Conservation (phyloP, 2,888 invertebrate species). For the Danaus chrysippus region DNA sequence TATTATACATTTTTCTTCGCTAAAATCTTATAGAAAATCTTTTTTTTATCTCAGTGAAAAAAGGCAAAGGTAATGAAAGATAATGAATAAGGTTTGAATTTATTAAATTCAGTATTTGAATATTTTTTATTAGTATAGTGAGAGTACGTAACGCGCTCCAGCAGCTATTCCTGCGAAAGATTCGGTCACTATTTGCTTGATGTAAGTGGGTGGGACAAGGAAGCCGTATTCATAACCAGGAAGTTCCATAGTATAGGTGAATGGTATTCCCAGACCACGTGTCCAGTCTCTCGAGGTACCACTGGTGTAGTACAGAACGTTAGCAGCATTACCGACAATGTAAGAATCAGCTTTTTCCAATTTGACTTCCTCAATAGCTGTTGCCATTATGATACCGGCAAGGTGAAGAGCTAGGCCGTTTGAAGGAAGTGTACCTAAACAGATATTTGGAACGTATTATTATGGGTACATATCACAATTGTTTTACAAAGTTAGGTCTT, state of each 20-base stretch:
- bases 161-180: slow-evolving; percentile 79
- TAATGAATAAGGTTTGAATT: background rate
- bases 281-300: slow-evolving; percentile 86
- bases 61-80: no score
- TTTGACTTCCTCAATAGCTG: slow-evolving; percentile 64
- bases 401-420: slow-evolving; percentile 70
- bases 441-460: background rate
- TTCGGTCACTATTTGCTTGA: slow-evolving; percentile 78
- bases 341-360: slow-evolving; percentile 64
- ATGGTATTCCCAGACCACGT: slow-evolving; percentile 75
- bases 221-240: slow-evolving; percentile 80
- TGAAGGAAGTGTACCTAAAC: slow-evolving; percentile 65
- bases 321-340: slow-evolving; percentile 77
- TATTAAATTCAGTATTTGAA: background rate
- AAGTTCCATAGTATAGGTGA: slow-evolving; percentile 83
- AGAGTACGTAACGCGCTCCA: slow-evolving; percentile 54
- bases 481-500: background rate
- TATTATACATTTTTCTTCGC: no score
- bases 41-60: no score
- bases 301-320: slow-evolving; percentile 77
- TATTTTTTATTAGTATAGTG: slow-evolving; percentile 22
- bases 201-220: slow-evolving; percentile 75
- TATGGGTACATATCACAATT: background rate
- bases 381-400: slow-evolving; percentile 61
- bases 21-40: no score